Percentiles rank a stretch among this genome's conserved stretches.
Conservation (phyloP, 2,797 vertebrate genomes). For the Ibycter americanus region DNA sequence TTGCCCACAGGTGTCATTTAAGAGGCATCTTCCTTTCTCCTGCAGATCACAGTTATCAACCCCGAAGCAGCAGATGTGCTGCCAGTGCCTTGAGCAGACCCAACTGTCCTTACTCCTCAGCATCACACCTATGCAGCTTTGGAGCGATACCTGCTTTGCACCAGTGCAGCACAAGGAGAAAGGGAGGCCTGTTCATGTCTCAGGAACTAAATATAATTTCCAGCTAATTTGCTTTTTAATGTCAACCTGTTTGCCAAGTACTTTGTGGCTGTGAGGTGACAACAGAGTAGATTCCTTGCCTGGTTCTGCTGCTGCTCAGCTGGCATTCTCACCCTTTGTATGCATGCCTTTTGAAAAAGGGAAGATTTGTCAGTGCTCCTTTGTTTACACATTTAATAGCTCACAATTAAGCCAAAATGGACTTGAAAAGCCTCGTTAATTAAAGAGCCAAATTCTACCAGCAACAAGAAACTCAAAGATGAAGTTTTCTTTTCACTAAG, state of each 20-base stretch:
- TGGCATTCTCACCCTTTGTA: background rate
- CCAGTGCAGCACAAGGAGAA: background rate
- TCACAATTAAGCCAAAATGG: background rate
- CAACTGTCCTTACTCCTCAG: background rate
- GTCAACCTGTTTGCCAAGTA: background rate
- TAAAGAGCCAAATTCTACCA: background rate
- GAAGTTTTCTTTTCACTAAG: background rate
- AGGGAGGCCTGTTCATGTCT: background rate
- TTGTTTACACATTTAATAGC: slow-evolving; percentile 9
- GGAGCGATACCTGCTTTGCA: background rate
- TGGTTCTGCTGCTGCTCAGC: accelerated
- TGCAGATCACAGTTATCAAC: background rate
- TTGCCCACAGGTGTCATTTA: background rate
- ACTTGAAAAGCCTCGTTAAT: background rate
- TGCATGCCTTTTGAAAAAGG: background rate
- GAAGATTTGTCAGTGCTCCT: background rate
- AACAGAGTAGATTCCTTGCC: background rate
- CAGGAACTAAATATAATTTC: background rate
- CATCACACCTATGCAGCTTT: background rate
- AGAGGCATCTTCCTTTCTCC: background rate
- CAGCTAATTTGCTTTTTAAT: background rate
- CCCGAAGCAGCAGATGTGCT: accelerated
- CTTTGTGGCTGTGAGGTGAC: background rate
- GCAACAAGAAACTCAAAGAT: background rate
- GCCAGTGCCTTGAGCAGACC: background rate